phyloP scores from a whole-genome alignment of 1,140 invertebrate species.

The Drosophila bifasciata region DNA sequence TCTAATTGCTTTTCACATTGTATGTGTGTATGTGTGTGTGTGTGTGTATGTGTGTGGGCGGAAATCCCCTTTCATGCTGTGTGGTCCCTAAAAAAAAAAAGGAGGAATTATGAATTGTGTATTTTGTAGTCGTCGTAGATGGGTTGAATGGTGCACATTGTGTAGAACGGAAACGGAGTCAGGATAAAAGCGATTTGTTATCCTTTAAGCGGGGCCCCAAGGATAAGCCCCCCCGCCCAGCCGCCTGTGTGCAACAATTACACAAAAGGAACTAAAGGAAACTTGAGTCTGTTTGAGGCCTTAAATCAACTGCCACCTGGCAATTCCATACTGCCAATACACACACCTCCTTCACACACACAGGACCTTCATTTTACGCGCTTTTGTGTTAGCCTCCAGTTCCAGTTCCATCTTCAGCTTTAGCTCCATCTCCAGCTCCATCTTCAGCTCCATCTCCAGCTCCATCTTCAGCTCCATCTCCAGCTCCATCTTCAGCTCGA shows the following conservation, averaged over 20 bases:
- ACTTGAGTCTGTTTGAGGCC: conserved; percentile 46
- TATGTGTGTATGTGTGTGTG: background rate
- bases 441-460: conserved; percentile 33
- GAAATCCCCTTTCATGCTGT: conserved; percentile 72
- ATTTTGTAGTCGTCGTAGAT: conserved; percentile 9
- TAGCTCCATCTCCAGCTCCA: conserved; percentile 6
- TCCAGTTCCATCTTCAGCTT: conserved; percentile 32
- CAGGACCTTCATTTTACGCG: background rate
- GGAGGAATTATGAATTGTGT: conserved; percentile 64
- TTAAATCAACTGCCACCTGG: conserved; percentile 64
- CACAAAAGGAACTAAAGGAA: conserved; percentile 54
- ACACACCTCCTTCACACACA: background rate
- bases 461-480: conserved; percentile 21
- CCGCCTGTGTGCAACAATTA: conserved; percentile 50
- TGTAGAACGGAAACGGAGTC: conserved; percentile 29
- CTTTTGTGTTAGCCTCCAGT: conserved; percentile 6
- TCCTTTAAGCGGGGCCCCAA: conserved; percentile 44
- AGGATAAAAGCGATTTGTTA: conserved; percentile 75
- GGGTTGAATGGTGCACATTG: conserved; percentile 32
- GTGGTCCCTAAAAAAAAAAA: conserved; percentile 39
- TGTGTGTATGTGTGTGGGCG: conserved; percentile 20
- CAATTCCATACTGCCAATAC: conserved; percentile 1
- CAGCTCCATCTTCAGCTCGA: conserved; percentile 45
- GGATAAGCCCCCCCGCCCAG: conserved; percentile 3
- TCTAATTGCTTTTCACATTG: conserved; percentile 75